Evolutionary conservation across 2,888 invertebrate species (phyloP), one percentile per base, ranked within the genome.

Genomic region (Vesta saturnalis): DNA sequence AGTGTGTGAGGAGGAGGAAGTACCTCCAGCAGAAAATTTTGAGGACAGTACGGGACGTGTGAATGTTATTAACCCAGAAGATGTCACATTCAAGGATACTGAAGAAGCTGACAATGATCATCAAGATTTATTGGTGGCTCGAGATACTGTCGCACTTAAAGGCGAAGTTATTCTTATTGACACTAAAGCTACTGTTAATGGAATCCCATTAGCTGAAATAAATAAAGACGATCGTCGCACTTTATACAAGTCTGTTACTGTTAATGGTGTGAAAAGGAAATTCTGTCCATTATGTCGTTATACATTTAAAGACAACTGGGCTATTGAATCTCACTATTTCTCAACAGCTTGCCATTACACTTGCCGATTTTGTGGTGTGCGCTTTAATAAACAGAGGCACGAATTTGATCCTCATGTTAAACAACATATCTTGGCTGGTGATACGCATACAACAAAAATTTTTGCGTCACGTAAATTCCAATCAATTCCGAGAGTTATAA

Each of bases 231-330:
- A 82, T 66, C 74, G 84, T 5, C 79, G 81, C 57, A 72, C 76
- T 0, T 80, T 82, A 60, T 84, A 83, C 64, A 80, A 79, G 69
- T 78, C 80, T n/a, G 81, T 83, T 72, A 72, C 80, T 16, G 77
- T 84, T 16, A 80, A 79, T 21, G 82, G 82, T 0, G 78, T 80
- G 3, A 76, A 76, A 55, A 68, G 77, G 55, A 81, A 83, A 70
- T 84, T 83, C 71, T 84, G 84, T 62, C 77, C 82, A 1, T 65
- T 83, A 16, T 84, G 84, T 72, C 77, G 84, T 10, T 84, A 83
- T 71, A 82, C 81, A 4, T 84, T 84, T 65, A 84, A 84, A 73
- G 84, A 84, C 71, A 84, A 84, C 64, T 84, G 84, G 84, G 83
- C 83, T 0, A 83, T 84, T 14, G 84, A 84, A 67, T 79, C 80